Conservation (phyloP, 2,113 vertebrate species). For the Sialia sialis region DNA sequence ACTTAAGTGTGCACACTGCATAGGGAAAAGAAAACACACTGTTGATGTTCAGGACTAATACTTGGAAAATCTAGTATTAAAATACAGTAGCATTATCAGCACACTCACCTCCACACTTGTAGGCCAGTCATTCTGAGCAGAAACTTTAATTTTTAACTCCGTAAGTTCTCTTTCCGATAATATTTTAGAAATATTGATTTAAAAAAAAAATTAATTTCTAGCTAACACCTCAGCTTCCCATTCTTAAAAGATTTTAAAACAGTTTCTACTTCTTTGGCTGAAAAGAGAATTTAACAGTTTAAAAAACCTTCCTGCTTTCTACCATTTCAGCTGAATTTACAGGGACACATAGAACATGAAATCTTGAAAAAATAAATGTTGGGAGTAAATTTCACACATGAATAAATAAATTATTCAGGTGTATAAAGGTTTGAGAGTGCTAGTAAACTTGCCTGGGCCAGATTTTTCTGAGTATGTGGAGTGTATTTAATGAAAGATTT, state of each 20-base stretch:
- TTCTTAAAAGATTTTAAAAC: not conserved
- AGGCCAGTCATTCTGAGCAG: not conserved
- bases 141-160: not conserved
- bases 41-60: not conserved
- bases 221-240: not conserved
- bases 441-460: not conserved
- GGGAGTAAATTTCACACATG: not conserved
- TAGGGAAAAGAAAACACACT: conserved; percentile 9
- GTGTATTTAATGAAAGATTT: not conserved
- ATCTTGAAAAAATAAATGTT: not conserved
- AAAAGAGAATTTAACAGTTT: not conserved
- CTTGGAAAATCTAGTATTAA: not conserved
- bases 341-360: not conserved
- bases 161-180: not conserved
- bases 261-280: not conserved
- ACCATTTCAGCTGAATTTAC: not conserved
- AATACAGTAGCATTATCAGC: not conserved
- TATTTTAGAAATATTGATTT: not conserved
- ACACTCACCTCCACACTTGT: not conserved
- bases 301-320: not conserved
- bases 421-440: not conserved
- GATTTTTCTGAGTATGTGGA: not conserved
- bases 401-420: not conserved
- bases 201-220: not conserved
- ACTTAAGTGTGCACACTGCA: not conserved